Conservation (phyloP, 2,797 vertebrate genomes). For the Allobates femoralis region DNA sequence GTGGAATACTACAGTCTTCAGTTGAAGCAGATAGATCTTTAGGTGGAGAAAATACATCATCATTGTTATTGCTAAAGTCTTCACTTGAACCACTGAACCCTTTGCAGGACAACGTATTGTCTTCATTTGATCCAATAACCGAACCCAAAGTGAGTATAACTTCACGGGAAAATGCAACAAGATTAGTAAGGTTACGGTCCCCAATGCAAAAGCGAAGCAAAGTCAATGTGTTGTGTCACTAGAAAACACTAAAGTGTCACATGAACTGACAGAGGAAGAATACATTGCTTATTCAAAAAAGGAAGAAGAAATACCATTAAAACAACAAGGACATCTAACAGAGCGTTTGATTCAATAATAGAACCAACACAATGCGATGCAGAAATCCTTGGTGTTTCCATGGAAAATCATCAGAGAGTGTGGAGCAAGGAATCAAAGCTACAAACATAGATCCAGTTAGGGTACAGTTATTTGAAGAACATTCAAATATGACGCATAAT, state of each 20-base stretch:
- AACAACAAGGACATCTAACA: not conserved
- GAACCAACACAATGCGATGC: not conserved
- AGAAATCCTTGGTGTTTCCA: not conserved
- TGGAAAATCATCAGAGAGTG: not conserved
- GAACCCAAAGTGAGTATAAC: not conserved
- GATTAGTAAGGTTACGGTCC: not conserved
- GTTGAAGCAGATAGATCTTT: not conserved
- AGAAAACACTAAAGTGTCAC: not conserved
- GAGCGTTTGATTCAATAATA: not conserved
- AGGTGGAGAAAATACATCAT: not conserved
- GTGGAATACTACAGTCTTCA: not conserved
- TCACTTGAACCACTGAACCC: not conserved
- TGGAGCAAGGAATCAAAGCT: not conserved
- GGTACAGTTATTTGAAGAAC: not conserved
- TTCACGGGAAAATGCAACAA: not conserved
- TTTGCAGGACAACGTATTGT: not conserved
- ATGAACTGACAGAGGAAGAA: conserved; percentile 4
- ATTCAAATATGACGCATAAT: not conserved
- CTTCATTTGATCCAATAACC: not conserved
- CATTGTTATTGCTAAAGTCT: not conserved
- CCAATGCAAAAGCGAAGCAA: not conserved
- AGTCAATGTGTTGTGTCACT: not conserved
- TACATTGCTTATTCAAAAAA: not conserved
- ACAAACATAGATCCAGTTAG: not conserved
- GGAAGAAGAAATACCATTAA: not conserved